Evolutionary conservation across 37 sponge, comb jelly and placozoan species (phyloP).

Genomic region (Halichondria panicea): DNA sequence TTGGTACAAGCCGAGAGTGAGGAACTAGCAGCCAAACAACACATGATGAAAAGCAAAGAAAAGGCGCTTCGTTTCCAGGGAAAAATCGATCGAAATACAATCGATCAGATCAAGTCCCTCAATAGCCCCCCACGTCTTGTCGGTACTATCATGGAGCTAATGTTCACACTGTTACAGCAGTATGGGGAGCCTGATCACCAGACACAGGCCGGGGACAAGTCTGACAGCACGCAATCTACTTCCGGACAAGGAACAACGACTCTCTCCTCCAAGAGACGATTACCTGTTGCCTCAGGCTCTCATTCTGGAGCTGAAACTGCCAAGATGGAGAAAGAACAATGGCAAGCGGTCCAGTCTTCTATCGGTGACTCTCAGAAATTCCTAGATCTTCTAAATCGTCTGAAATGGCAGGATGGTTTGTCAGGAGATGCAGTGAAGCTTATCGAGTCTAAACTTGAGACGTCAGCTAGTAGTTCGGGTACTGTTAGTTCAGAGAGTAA

Average conservation of each 20-base stretch:
- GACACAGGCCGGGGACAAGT: neutral
- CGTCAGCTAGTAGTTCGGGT: slow-evolving; percentile 3
- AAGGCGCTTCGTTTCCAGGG: slow-evolving; percentile 39
- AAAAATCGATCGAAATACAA: slow-evolving; percentile 81
- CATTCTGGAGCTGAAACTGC: neutral
- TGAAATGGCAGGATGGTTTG: slow-evolving; percentile 84
- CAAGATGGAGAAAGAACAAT: slow-evolving; percentile 58
- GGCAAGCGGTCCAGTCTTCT: slow-evolving; percentile 64
- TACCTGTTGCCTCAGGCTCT: neutral
- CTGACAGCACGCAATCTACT: slow-evolving; percentile 3
- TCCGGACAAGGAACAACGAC: neutral
- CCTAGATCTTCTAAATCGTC: slow-evolving; percentile 61
- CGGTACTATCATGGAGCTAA: slow-evolving; percentile 75
- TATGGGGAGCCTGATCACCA: neutral
- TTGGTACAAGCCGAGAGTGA: slow-evolving; percentile 33
- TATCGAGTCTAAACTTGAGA: slow-evolving; percentile 52
- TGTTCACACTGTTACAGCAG: slow-evolving; percentile 54
- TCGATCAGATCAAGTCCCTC: slow-evolving; percentile 78
- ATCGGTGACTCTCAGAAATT: slow-evolving; percentile 87
- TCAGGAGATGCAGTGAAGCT: slow-evolving; percentile 48
- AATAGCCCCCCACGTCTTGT: slow-evolving; percentile 76
- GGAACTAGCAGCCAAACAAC: slow-evolving; percentile 49
- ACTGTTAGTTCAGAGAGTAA: neutral
- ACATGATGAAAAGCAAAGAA: slow-evolving; percentile 38
- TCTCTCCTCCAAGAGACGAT: neutral